phyloP scores from a whole-genome alignment of 2,888 invertebrate genomes.

The Spodoptera picta region DNA sequence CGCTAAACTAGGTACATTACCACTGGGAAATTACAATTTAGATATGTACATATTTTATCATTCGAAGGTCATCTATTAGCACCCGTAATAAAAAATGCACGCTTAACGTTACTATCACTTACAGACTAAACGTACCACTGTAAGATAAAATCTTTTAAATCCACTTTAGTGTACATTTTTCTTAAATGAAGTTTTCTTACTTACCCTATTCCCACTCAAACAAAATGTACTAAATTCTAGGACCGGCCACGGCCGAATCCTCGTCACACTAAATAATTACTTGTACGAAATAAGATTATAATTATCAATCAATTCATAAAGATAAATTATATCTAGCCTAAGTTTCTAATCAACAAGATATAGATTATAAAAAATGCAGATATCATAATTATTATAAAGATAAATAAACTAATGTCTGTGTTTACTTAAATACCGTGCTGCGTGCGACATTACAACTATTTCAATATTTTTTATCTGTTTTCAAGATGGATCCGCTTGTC shows the following conservation, averaged over 20 bases:
- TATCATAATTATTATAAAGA: slow-evolving; percentile 14
- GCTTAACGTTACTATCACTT: too few species aligned
- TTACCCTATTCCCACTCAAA: slow-evolving; percentile 61
- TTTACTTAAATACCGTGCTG: neutral
- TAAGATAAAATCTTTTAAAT: neutral
- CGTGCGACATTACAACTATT: slow-evolving; percentile 1
- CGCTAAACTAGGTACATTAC: too few species aligned
- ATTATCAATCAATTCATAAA: slow-evolving; percentile 63
- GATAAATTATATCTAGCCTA: slow-evolving; percentile 49
- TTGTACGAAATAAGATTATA: slow-evolving; percentile 63
- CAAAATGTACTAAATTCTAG: slow-evolving; percentile 41
- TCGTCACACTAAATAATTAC: slow-evolving; percentile 70
- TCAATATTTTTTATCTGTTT: too few species aligned
- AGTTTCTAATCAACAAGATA: slow-evolving; percentile 45
- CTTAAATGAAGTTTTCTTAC: slow-evolving; percentile 40
- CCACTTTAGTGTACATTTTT: neutral
- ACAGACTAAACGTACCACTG: neutral
- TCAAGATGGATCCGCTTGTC: too few species aligned
- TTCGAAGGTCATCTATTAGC: too few species aligned
- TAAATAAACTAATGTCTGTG: slow-evolving; percentile 6
- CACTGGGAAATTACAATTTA: too few species aligned
- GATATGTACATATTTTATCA: too few species aligned
- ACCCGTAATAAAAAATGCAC: too few species aligned
- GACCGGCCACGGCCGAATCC: slow-evolving; percentile 71
- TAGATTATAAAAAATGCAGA: slow-evolving; percentile 22